A percentile compares a stretch with the other conserved stretches of the same genome.
Evolutionary conservation across 2,888 invertebrate genomes (phyloP).

Genomic region (Cantharis nigra): DNA sequence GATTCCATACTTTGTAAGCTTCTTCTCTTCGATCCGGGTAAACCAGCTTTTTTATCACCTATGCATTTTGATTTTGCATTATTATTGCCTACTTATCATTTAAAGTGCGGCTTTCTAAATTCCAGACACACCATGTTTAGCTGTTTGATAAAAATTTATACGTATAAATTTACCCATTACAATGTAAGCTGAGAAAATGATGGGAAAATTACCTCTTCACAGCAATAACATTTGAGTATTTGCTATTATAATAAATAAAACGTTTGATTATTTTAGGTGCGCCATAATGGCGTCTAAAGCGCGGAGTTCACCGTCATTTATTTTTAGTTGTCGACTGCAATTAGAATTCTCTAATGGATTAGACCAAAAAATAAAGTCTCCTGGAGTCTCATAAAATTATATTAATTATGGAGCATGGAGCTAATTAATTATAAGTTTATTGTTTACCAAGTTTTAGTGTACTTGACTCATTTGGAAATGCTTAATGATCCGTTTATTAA

Average conservation of each 20-base stretch:
- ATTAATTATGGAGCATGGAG: background rate
- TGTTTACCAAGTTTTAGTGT: background rate
- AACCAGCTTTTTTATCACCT: background rate
- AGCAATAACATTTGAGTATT: background rate
- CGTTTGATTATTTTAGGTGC: too few species aligned
- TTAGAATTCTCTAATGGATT: too few species aligned
- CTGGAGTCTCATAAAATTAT: too few species aligned
- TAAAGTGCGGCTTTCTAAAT: background rate
- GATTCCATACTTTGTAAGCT: background rate
- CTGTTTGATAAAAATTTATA: background rate
- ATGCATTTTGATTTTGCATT: background rate
- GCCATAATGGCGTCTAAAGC: too few species aligned
- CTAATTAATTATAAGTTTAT: background rate
- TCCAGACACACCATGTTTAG: background rate
- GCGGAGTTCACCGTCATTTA: too few species aligned
- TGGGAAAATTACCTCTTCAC: background rate
- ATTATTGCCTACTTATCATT: background rate
- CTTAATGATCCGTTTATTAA: conserved; percentile 6
- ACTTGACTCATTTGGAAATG: conserved; percentile 4
- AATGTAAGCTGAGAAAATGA: background rate
- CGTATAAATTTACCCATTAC: background rate
- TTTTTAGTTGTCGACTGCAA: too few species aligned
- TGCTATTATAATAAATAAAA: too few species aligned
- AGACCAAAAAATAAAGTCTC: too few species aligned
- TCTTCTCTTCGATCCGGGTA: background rate